Evolutionary conservation across 2,797 vertebrate species (phyloP).

Genomic region (Intellagama lesueurii): DNA sequence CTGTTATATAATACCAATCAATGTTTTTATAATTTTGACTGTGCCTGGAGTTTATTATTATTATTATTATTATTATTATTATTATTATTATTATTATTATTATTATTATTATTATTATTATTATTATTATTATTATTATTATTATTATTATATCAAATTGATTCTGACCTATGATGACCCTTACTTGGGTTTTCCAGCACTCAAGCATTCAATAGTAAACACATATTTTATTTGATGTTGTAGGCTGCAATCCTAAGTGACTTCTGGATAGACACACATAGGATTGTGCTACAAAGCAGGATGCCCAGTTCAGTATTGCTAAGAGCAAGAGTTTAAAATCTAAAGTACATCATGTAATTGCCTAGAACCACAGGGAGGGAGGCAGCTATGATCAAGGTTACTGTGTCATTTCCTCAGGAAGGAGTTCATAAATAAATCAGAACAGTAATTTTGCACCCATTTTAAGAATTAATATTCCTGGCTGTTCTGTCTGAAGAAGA

Average conservation of each 20-base stretch:
- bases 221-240: conserved; percentile 56
- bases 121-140: no score
- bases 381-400: conserved; percentile 60
- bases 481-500: neutral
- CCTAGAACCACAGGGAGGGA: neutral
- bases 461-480: conserved; percentile 28
- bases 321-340: conserved; percentile 62
- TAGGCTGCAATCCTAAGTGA: neutral
- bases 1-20: no score
- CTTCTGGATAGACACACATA: neutral
- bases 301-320: conserved; percentile 33
- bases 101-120: no score
- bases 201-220: conserved; percentile 31
- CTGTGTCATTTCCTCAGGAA: conserved; percentile 41
- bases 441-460: neutral
- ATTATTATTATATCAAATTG: no score
- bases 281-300: conserved; percentile 22
- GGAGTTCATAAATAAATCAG: conserved; percentile 47
- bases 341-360: conserved; percentile 48
- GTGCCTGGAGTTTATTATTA: no score
- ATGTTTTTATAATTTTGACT: no score
- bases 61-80: no score
- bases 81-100: no score
- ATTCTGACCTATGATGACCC: no score
- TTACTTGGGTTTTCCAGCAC: neutral